Conservation (phyloP, 1,140 invertebrate species). For the Ceratina australensis region DNA sequence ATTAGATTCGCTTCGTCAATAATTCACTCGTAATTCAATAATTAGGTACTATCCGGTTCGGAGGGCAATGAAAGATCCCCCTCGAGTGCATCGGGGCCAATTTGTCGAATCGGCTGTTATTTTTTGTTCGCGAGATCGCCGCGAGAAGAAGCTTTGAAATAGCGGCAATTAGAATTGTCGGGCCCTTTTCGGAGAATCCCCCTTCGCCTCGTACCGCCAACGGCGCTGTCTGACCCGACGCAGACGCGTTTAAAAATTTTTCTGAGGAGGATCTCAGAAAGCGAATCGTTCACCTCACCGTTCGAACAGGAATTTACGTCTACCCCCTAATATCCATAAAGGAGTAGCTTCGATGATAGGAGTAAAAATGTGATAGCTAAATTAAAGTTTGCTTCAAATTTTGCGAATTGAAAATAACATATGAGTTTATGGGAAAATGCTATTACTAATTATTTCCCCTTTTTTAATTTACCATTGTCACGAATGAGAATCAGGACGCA, state of each 20-base stretch:
- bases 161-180: conserved; percentile 69
- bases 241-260: conserved; percentile 30
- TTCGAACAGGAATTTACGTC: too few relatives aligned
- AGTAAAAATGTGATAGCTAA: too few relatives aligned
- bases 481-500: not conserved
- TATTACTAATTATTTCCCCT: too few relatives aligned
- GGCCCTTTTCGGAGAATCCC: conserved; percentile 57
- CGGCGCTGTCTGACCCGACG: conserved; percentile 34
- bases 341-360: too few relatives aligned
- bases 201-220: conserved; percentile 39
- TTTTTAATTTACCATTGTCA: not conserved
- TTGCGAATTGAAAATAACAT: too few relatives aligned
- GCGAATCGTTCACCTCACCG: not conserved
- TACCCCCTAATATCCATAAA: too few relatives aligned
- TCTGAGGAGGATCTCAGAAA: not conserved
- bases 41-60: conserved; percentile 32
- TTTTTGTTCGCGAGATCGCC: conserved; percentile 42
- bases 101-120: conserved; percentile 58
- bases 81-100: conserved; percentile 55
- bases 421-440: too few relatives aligned
- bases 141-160: conserved; percentile 53
- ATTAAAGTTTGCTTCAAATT: too few relatives aligned
- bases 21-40: conserved; percentile 61
- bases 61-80: conserved; percentile 16
- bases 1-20: conserved; percentile 54